These are phyloP conservation scores for Minunthozetes semirufus DNA, from an alignment of 2,888 invertebrate species.

Conservation along the genomic window DNA sequence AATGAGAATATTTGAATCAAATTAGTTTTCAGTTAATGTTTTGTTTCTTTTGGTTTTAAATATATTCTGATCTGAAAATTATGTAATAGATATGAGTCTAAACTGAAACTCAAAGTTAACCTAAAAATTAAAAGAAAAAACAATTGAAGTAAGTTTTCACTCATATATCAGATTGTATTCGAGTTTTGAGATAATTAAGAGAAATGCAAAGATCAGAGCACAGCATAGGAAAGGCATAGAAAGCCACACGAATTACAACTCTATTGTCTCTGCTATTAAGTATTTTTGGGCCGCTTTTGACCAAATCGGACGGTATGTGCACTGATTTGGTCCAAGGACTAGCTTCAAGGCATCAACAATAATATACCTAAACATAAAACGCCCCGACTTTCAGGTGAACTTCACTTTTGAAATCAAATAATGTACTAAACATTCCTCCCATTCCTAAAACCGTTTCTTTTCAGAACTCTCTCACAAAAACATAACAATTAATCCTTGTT, in stretches of 20 bases:
- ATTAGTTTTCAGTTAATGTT: not conserved
- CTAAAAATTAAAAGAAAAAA: not conserved
- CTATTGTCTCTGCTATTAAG: not conserved
- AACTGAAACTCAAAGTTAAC: not conserved
- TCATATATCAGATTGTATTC: not conserved
- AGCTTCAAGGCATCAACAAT: not conserved
- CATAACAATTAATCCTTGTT: too few species aligned
- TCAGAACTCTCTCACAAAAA: too few species aligned
- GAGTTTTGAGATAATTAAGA: not conserved
- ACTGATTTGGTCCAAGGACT: constrained; percentile 12
- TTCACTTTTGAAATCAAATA: constrained; percentile 14
- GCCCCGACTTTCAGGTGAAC: not conserved
- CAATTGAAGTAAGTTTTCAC: not conserved
- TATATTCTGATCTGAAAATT: not conserved
- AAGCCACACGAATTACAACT: not conserved
- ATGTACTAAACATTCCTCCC: not conserved
- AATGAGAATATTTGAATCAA: not conserved
- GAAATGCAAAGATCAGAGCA: not conserved
- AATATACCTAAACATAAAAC: constrained; percentile 4
- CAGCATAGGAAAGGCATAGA: not conserved
- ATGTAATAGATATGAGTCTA: not conserved
- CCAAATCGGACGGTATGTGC: not conserved
- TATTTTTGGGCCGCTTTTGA: not conserved
- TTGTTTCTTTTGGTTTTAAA: not conserved
- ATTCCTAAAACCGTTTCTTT: not conserved